Conservation (phyloP, 1,140 invertebrate species). For the Centruroides sculpturatus region DNA sequence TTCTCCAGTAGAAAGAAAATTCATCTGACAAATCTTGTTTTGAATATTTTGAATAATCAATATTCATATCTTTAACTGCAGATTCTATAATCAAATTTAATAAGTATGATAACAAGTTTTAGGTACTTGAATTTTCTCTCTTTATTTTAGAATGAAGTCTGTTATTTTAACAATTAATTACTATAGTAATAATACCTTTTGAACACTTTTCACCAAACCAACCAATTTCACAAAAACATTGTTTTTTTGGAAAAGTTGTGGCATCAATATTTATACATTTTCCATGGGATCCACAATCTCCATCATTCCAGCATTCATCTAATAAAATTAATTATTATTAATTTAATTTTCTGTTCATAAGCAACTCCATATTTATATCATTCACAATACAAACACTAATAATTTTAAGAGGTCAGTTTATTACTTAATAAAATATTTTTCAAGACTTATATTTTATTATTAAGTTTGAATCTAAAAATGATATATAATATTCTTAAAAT, state of each 20-base stretch:
- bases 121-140: too few species aligned
- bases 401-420: too few species aligned
- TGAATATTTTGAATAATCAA: constrained; percentile 10
- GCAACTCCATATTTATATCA: too few species aligned
- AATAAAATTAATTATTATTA: neutral
- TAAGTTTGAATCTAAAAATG: too few species aligned
- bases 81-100: constrained; percentile 37
- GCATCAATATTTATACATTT: constrained; percentile 63
- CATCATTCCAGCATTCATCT: constrained; percentile 52
- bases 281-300: constrained; percentile 69
- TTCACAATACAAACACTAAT: too few species aligned
- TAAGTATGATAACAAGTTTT: too few species aligned
- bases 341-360: too few species aligned
- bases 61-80: constrained; percentile 28
- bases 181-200: constrained; percentile 21
- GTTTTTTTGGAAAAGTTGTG: constrained; percentile 58
- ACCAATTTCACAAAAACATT: constrained; percentile 77
- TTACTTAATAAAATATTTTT: too few species aligned
- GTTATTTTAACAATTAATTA: too few species aligned
- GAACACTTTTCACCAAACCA: constrained; percentile 46
- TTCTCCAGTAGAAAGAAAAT: constrained; percentile 64
- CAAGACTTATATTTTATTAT: too few species aligned
- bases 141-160: too few species aligned
- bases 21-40: constrained; percentile 51
- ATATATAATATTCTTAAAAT: too few species aligned